phyloP scores from a whole-genome alignment of 1,140 invertebrate species.

The Panulirus ornatus region DNA sequence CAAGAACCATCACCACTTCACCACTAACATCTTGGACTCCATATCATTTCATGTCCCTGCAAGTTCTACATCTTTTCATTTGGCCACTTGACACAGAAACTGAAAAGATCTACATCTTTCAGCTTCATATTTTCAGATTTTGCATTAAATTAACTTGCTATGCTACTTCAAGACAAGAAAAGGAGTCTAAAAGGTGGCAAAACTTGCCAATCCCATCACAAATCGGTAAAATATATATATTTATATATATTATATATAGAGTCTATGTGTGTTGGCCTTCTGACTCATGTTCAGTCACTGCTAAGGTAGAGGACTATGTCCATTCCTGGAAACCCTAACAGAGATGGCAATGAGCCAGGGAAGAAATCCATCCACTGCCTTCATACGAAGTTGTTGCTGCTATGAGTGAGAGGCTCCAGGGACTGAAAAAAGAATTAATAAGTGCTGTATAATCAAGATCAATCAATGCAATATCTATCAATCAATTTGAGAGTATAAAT shows the following conservation, averaged over 20 bases:
- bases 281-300: slow-evolving; percentile 20
- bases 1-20: background rate
- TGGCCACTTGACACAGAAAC: slow-evolving; percentile 6
- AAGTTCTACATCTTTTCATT: background rate
- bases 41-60: background rate
- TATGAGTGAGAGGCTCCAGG: slow-evolving; percentile 56
- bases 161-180: slow-evolving; percentile 43
- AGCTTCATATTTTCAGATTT: background rate
- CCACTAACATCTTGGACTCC: slow-evolving; percentile 50
- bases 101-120: background rate
- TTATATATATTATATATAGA: slow-evolving; percentile 40
- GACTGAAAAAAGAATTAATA: slow-evolving; percentile 40
- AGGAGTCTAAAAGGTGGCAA: slow-evolving; percentile 39
- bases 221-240: slow-evolving; percentile 54
- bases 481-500: no score
- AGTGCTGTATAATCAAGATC: no score
- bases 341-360: slow-evolving; percentile 2
- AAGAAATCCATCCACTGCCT: slow-evolving; percentile 2
- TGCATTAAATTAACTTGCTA: background rate
- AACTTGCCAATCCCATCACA: slow-evolving; percentile 56
- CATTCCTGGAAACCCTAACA: slow-evolving; percentile 20
- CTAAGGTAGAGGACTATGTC: slow-evolving; percentile 13
- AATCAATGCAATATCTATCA: no score
- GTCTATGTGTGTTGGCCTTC: slow-evolving; percentile 38
- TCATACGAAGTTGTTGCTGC: slow-evolving; percentile 71